Evolutionary conservation across 2,888 invertebrate species (phyloP).

Genomic region (Brachyopa scutellaris): DNA sequence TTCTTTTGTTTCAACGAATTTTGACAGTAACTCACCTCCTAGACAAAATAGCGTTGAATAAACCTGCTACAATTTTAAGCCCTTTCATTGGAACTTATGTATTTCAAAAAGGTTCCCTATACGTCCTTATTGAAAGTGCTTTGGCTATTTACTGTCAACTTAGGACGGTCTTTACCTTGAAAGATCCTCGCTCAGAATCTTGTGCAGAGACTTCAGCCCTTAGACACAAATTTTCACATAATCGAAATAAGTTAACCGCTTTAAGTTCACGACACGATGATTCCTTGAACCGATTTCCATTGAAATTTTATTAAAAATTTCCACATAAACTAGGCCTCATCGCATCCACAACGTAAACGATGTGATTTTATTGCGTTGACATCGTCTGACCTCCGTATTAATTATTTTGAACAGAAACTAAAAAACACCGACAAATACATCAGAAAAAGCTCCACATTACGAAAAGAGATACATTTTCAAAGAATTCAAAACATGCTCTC

Average conservation of each 20-base stretch:
- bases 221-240: too few species aligned
- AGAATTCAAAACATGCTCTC: conserved; percentile 59
- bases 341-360: not conserved
- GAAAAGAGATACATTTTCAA: conserved; percentile 48
- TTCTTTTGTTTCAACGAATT: too few species aligned
- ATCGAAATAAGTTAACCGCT: not conserved
- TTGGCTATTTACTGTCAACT: too few species aligned
- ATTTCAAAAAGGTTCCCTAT: too few species aligned
- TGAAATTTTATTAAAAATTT: conserved; percentile 37
- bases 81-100: too few species aligned
- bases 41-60: too few species aligned
- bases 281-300: conserved; percentile 20
- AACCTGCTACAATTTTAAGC: too few species aligned
- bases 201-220: too few species aligned
- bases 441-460: conserved; percentile 34
- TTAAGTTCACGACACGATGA: not conserved
- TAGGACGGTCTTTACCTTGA: too few species aligned
- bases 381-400: conserved; percentile 49
- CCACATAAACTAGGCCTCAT: conserved; percentile 25
- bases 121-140: too few species aligned
- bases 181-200: too few species aligned
- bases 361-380: conserved; percentile 50
- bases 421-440: conserved; percentile 13
- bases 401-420: not conserved
- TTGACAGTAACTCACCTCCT: too few species aligned